Conservation (phyloP, 64 coral and sea anemone genomes). For the Stichodactyla helianthus region DNA sequence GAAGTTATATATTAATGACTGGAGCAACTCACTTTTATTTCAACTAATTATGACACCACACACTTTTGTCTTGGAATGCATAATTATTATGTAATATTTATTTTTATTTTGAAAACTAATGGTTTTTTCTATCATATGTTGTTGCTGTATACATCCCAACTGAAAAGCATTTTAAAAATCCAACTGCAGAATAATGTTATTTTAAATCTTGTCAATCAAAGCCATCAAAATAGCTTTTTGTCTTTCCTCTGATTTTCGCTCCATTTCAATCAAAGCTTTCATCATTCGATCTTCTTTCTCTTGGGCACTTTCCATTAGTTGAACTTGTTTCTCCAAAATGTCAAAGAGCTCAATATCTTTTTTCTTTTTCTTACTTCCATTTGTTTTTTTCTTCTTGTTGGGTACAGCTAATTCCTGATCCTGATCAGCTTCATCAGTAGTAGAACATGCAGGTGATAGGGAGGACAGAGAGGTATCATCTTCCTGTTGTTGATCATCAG, state of each 20-base stretch:
- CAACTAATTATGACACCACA: too few relatives aligned
- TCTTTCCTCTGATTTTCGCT: constrained; percentile 27
- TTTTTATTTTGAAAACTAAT: too few relatives aligned
- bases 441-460: not conserved
- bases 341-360: not conserved
- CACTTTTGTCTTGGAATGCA: too few relatives aligned
- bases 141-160: too few relatives aligned
- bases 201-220: constrained; percentile 32
- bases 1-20: too few relatives aligned
- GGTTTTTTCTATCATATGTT: too few relatives aligned
- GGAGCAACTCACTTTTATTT: too few relatives aligned
- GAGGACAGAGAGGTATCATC: not conserved
- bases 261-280: constrained; percentile 21
- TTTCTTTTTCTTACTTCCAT: not conserved
- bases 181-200: not conserved
- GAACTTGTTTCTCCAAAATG: constrained; percentile 29
- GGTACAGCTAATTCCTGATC: not conserved
- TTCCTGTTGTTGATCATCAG: not conserved
- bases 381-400: constrained; percentile 15
- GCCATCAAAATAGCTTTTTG: constrained; percentile 32
- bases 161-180: not conserved
- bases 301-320: constrained; percentile 25
- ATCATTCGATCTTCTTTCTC: constrained; percentile 35
- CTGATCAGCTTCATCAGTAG: not conserved
- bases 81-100: too few relatives aligned